Percentiles rank a stretch among this genome's conserved stretches.
These are phyloP conservation scores for Ferrisia virgata DNA, from an alignment of 2,888 invertebrate genomes.

Conservation along the genomic window DNA sequence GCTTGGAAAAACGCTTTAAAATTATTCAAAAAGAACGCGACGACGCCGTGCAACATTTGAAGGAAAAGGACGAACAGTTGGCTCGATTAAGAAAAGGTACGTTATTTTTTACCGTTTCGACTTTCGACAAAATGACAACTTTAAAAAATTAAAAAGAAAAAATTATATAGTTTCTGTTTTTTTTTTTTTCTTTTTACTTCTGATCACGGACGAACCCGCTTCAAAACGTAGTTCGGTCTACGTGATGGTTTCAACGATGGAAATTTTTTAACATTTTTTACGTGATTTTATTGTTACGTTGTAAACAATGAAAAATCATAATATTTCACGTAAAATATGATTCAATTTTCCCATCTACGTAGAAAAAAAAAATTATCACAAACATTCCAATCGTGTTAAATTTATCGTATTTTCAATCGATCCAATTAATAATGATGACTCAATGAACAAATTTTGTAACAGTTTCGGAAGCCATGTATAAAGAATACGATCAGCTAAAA, in stretches of 20 bases:
- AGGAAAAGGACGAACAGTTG: constrained; percentile 64
- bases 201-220: neutral
- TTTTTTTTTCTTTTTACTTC: neutral
- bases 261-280: neutral
- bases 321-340: neutral
- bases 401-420: neutral
- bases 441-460: neutral
- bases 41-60: constrained; percentile 61
- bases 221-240: neutral
- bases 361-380: too few species aligned
- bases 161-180: neutral
- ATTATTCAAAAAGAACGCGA: constrained; percentile 62
- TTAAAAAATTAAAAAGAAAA: neutral
- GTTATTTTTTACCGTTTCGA: constrained; percentile 43
- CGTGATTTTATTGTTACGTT: neutral
- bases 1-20: constrained; percentile 55
- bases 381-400: too few species aligned
- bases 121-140: neutral
- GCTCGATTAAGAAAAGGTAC: constrained; percentile 57
- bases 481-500: constrained; percentile 71
- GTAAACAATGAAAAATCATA: neutral
- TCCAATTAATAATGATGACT: neutral
- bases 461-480: constrained; percentile 70
- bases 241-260: neutral
- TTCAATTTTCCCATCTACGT: neutral